Base-by-base conservation (phyloP, 2,888 invertebrate species). In the Troilus luridus region DNA sequence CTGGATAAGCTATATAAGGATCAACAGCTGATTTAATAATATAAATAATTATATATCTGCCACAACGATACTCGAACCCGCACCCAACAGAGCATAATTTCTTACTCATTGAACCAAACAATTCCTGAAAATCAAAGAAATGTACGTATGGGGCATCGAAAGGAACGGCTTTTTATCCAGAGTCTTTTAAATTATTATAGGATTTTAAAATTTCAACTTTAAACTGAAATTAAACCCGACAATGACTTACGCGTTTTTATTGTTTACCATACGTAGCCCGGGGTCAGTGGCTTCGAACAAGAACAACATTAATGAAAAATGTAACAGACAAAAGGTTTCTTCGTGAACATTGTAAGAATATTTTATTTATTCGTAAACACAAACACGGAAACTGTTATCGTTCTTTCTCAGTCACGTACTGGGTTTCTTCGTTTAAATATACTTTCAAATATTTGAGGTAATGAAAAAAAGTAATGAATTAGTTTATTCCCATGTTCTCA, bases 331-430 rank as follows among this genome's bases (percentile, higher is more conserved):
- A 67, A 67, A 27, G 72, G 41, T 27, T 77, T 41, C 6, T 77
- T 77, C 72, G 72, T 41, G 27, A 41, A 77, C 72, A 41, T 41
- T 41, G 27, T 77, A 77, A 41, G 27, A 77, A 77, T 77, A 77
- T 27, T 67, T 67, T 67, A 67, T 67, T 67, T 67, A 67, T 77
- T 77, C 72, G 17, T 27, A 17, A 77, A 77, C 72, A 77, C 72
- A 77, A 8, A 77, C 72, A 77, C 72, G 72, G 72, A 77, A 77
- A 77, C 41, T 1, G 27, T 77, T 77, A 17, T 41, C 6, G 17
- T 17, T 41, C 72, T 77, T 77, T 77, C 72, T 17, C 8, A 19
- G 72, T 77, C 72, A 77, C 72, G 72, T 77, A 41, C 72, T 41
- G 2, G 41, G 72, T 77, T 27, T 19, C 24, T 77, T 24, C 12